A percentile compares a stretch with the other conserved stretches of the same genome.
phyloP scores from a whole-genome alignment of 2,797 vertebrate species.

The Trematomus bernacchii region DNA sequence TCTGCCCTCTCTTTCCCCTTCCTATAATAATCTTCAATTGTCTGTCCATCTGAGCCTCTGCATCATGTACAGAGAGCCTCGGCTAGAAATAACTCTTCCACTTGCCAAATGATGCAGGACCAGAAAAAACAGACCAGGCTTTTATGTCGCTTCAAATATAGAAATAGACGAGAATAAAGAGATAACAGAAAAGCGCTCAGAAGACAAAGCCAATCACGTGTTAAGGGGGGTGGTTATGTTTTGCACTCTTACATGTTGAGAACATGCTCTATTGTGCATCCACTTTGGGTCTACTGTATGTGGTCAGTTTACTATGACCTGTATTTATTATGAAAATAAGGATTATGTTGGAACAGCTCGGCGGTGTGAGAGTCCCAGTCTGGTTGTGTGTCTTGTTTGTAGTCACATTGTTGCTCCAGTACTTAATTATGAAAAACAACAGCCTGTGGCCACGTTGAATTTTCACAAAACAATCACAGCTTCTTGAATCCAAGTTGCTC shows the following conservation, averaged over 20 bases:
- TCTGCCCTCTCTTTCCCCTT: neutral
- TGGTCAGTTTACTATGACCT: conserved; percentile 25
- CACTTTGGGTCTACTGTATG: conserved; percentile 4
- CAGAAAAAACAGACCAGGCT: conserved; percentile 52
- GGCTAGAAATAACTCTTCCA: conserved; percentile 63
- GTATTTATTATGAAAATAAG: conserved; percentile 24
- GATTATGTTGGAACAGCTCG: conserved; percentile 21
- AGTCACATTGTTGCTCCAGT: conserved; percentile 68
- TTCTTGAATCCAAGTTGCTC: conserved; percentile 45
- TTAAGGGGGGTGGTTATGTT: conserved; percentile 13
- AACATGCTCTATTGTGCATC: conserved; percentile 18
- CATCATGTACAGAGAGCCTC: conserved; percentile 41
- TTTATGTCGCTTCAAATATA: conserved; percentile 66
- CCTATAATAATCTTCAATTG: conserved; percentile 35
- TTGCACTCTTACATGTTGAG: conserved; percentile 26
- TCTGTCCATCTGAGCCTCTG: conserved; percentile 16
- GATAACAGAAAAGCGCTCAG: conserved; percentile 34
- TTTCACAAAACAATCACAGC: conserved; percentile 63
- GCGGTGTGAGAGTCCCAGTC: conserved; percentile 38
- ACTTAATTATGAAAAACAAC: conserved; percentile 78
- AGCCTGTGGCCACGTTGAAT: conserved; percentile 64
- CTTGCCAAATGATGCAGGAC: conserved; percentile 71
- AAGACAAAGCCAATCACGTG: conserved; percentile 59
- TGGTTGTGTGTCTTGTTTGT: conserved; percentile 49
- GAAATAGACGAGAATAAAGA: conserved; percentile 49